These are phyloP conservation scores for Hylyphantes graminicola DNA, from an alignment of 1,140 invertebrate species.

Conservation along the genomic window DNA sequence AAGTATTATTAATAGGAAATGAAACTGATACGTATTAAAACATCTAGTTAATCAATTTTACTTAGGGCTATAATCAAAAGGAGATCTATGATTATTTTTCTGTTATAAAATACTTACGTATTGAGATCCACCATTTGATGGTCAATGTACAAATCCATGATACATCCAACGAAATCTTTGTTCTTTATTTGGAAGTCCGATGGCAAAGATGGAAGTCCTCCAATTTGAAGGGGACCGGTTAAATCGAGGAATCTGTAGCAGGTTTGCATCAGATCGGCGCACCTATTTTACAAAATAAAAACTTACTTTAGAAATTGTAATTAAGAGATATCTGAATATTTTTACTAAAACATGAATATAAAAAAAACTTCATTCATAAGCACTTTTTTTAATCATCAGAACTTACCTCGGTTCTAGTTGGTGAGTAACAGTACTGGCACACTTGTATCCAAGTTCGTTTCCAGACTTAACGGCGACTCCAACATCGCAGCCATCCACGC, in stretches of 20 bases:
- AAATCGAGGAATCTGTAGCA: constrained; percentile 96
- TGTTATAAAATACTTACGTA: constrained; percentile 69
- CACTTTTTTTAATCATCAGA: background rate
- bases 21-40: background rate
- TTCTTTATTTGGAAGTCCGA: constrained; percentile 81
- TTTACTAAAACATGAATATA: background rate
- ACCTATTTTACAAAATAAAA: constrained; percentile 70
- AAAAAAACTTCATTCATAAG: background rate
- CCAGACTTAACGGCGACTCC: constrained; percentile 83
- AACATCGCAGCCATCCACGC: constrained; percentile 91
- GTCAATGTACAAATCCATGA: constrained; percentile 89
- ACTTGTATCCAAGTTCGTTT: constrained; percentile 82
- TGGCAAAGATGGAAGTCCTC: constrained; percentile 87
- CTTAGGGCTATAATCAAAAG: background rate
- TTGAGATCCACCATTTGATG: constrained; percentile 90
- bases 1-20: background rate
- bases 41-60: background rate
- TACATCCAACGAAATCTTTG: constrained; percentile 90
- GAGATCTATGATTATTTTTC: background rate
- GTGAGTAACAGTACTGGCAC: constrained; percentile 81
- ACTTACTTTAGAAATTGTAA: background rate
- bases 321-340: background rate
- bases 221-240: constrained; percentile 95
- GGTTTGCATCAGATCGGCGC: constrained; percentile 86
- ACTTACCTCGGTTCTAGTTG: constrained; percentile 73